phyloP scores from a whole-genome alignment of 2,113 vertebrate genomes.

The Sceloporus undulatus region DNA sequence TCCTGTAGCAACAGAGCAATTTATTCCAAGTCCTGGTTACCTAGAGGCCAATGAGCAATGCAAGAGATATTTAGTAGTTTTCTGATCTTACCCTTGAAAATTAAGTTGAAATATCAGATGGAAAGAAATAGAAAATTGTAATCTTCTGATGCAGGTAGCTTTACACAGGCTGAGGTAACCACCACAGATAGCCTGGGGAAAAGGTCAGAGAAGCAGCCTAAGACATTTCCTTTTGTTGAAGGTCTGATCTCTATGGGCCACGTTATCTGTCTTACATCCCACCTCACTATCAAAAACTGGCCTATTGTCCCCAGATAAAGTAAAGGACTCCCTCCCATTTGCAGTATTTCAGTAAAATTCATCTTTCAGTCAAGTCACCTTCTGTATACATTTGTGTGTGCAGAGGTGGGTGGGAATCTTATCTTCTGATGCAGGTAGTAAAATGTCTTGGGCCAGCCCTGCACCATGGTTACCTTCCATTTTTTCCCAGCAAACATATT shows the following conservation, averaged over 20 bases:
- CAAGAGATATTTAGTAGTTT: slow-evolving; percentile 11
- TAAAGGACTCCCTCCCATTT: no score
- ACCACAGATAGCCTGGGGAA: no score
- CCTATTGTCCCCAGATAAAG: no score
- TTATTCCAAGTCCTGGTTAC: not conserved
- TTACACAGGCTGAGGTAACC: no score
- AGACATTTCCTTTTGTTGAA: no score
- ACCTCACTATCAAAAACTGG: no score
- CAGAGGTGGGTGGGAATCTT: not conserved
- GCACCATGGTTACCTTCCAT: not conserved
- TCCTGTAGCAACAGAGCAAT: slow-evolving; percentile 34
- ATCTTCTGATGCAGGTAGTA: not conserved
- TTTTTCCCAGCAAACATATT: not conserved
- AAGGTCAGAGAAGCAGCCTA: no score
- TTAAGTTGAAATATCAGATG: not conserved
- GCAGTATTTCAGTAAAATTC: no score
- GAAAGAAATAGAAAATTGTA: not conserved
- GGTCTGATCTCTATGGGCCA: no score
- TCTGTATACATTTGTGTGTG: not conserved
- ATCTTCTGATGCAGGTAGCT: not conserved
- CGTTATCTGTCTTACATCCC: no score
- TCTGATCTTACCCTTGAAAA: not conserved
- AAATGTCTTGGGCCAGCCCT: no score
- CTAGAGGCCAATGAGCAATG: slow-evolving; percentile 7
- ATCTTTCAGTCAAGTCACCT: not conserved